A percentile compares a stretch with the other conserved stretches of the same genome.
phyloP scores from a whole-genome alignment of 2,797 vertebrate genomes.

The Centroberyx gerrardi region DNA sequence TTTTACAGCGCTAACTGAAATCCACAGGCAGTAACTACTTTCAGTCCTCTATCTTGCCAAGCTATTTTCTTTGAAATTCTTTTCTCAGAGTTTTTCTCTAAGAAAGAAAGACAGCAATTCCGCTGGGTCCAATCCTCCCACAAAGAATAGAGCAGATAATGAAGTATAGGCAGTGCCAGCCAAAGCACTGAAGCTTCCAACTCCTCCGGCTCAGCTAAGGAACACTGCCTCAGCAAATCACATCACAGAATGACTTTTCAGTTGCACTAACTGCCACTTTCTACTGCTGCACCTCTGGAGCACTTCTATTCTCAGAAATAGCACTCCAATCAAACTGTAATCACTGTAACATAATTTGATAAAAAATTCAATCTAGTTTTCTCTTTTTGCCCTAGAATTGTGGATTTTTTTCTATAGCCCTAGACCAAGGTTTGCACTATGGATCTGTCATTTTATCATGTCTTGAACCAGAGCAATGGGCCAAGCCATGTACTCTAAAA shows the following conservation, averaged over 20 bases:
- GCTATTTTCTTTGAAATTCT: constrained; percentile 76
- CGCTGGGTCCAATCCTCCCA: constrained; percentile 81
- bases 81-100: constrained; percentile 67
- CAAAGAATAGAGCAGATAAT: constrained; percentile 82
- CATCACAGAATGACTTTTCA: constrained; percentile 78
- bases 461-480: constrained; percentile 62
- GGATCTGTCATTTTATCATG: constrained; percentile 45
- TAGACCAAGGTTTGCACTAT: constrained; percentile 30
- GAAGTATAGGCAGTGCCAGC: constrained; percentile 78
- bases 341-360: constrained; percentile 71
- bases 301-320: constrained; percentile 67
- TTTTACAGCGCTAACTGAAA: constrained; percentile 64
- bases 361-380: constrained; percentile 73
- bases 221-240: constrained; percentile 84
- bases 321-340: constrained; percentile 73
- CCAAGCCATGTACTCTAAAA: constrained; percentile 53
- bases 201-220: constrained; percentile 71
- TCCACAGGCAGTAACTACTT: constrained; percentile 64
- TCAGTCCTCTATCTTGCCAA: constrained; percentile 58
- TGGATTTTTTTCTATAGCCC: constrained; percentile 23
- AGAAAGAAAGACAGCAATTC: constrained; percentile 81
- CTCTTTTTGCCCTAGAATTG: constrained; percentile 49
- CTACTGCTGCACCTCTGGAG: constrained; percentile 66
- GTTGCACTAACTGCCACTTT: constrained; percentile 72
- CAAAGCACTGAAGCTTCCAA: constrained; percentile 75